These are phyloP conservation scores for Epinephelus cyanopodus DNA, from an alignment of 2,113 vertebrate genomes.

Conservation along the genomic window DNA sequence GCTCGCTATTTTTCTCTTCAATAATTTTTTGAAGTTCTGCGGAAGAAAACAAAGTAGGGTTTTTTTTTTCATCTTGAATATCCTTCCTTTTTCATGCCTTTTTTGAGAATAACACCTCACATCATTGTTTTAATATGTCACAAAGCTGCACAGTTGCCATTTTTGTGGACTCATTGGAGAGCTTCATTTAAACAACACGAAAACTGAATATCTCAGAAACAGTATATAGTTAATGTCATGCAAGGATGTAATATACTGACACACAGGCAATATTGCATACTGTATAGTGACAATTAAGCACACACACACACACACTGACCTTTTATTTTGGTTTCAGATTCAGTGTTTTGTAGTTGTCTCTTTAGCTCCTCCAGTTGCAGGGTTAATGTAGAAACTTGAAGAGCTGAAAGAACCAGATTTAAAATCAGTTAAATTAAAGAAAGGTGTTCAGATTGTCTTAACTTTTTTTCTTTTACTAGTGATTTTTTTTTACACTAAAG, in stretches of 20 bases:
- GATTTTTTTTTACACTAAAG: too few species aligned
- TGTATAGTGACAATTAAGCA: background rate
- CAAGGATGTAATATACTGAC: background rate
- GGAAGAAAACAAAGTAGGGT: background rate
- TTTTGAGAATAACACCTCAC: background rate
- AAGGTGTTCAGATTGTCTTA: background rate
- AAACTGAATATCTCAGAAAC: background rate
- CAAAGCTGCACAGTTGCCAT: background rate
- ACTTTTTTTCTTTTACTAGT: background rate
- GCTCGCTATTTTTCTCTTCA: constrained; percentile 33
- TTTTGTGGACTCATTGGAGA: background rate
- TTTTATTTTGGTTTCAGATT: constrained; percentile 23
- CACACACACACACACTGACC: constrained; percentile 40
- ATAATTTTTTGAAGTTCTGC: constrained; percentile 57
- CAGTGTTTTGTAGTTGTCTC: constrained; percentile 24
- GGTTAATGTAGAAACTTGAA: constrained; percentile 57
- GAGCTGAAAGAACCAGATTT: constrained; percentile 44
- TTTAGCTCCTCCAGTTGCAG: constrained; percentile 44
- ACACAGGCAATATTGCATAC: background rate
- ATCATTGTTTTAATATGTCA: background rate
- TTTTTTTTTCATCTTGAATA: background rate
- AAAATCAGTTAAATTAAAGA: background rate
- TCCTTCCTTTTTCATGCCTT: background rate
- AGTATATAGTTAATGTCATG: background rate
- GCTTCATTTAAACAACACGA: background rate